Conservation (phyloP, 2,113 vertebrate genomes). For the Petrocephalus microphthalmus region DNA sequence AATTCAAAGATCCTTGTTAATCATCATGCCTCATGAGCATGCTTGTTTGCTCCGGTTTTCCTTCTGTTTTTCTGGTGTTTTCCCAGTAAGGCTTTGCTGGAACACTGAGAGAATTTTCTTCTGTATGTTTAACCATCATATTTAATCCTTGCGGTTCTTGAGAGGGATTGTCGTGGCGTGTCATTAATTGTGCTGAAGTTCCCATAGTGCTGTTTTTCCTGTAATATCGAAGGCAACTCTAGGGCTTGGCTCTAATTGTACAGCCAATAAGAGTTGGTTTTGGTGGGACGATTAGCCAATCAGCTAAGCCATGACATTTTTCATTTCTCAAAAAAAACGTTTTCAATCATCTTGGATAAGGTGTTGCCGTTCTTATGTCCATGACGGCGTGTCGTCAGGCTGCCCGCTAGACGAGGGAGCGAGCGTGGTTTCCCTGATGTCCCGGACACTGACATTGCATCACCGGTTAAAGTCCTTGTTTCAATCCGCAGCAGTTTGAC, state of each 20-base stretch:
- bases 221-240: slow-evolving; percentile 17
- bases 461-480: not conserved
- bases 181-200: slow-evolving; percentile 31
- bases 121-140: slow-evolving; percentile 27
- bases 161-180: slow-evolving; percentile 35
- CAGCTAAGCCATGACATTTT: too few relatives aligned
- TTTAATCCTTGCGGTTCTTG: slow-evolving; percentile 24
- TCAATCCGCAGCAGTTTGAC: not conserved
- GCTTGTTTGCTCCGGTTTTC: slow-evolving; percentile 39
- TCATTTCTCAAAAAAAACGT: not conserved
- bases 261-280: slow-evolving; percentile 1
- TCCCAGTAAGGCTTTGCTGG: slow-evolving; percentile 17
- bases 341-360: not conserved
- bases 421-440: not conserved
- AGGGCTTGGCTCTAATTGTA: slow-evolving; percentile 16
- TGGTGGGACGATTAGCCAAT: slow-evolving; percentile 7
- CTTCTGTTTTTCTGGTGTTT: slow-evolving; percentile 36
- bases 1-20: slow-evolving; percentile 52
- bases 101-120: slow-evolving; percentile 13
- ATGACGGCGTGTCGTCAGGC: not conserved
- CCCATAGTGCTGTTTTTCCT: slow-evolving; percentile 14
- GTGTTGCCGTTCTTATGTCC: not conserved
- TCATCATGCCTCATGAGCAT: slow-evolving; percentile 41
- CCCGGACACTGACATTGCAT: not conserved
- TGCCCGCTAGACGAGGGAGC: not conserved